Evolutionary conservation across 2,888 invertebrate species (phyloP), one percentile per base, ranked within the genome.

Genomic region (Periphyllus acericola): DNA sequence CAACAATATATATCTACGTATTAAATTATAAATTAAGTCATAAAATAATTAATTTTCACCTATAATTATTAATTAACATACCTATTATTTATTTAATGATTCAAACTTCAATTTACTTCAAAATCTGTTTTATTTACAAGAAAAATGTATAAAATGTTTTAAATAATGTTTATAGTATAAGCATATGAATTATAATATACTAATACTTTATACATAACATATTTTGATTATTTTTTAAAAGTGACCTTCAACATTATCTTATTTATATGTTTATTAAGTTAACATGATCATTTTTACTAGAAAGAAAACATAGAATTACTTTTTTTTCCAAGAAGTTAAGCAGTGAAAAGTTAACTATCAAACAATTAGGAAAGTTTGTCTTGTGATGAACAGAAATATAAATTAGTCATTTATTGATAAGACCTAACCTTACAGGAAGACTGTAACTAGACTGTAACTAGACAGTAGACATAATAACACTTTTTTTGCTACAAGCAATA

Each of bases 351-450:
- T 40, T 80, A 68, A 78, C 29, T 21, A 29, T 29, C 17, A 79
- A 34, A 25, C 3, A 19, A 79, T 21, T n/a, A 86, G 71, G 29
- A 74, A 32, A 25, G 17, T 11, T 25, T 5, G 3, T 55, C n/a
- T 68, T 46, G 32, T 76, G 14, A 11, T n/a, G 6, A 36, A 34
- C 8, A 32, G 17, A 71, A 46, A 72, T 32, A 72, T 32, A 32
- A 82, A n/a, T 2, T 46, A 0, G 32, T 68, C 14, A 32, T 34
- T 52, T 34, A n/a, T 34, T 72, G 82, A 82, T 72, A 82, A 82
- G 52, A 72, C 82, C 46, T 82, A 82, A 82, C 82, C 82, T 82
- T 72, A 82, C 21, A 81, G 21, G 2, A 55, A 55, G 4, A 25
- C 21, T 60, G 14, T 52, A 52, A 11, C 52, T 21, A 46, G 14